Percentiles rank a stretch among this genome's conserved stretches.
These are phyloP conservation scores for Thecophora atra DNA, from an alignment of 2,888 invertebrate genomes.

Conservation along the genomic window DNA sequence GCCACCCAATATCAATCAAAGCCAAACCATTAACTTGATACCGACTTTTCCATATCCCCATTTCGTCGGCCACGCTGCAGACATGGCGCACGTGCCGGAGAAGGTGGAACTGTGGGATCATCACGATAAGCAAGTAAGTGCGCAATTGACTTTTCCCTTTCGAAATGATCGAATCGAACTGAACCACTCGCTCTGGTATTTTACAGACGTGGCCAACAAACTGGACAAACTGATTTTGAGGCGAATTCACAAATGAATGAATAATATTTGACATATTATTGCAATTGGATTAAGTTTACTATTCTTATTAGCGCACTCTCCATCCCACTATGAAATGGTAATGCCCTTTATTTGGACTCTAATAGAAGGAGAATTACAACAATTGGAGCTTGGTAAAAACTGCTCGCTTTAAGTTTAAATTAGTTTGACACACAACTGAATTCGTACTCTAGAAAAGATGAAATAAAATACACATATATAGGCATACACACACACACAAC, in stretches of 20 bases:
- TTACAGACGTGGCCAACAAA: conserved; percentile 64
- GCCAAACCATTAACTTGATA: conserved; percentile 61
- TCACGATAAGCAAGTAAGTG: conserved; percentile 66
- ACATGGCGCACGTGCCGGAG: conserved; percentile 59
- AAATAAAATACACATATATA: no score
- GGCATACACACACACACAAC: no score
- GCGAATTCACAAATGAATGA: conserved; percentile 49
- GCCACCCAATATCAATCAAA: conserved; percentile 57
- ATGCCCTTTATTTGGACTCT: no score
- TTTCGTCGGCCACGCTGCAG: conserved; percentile 57
- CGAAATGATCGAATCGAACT: neutral
- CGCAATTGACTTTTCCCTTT: neutral
- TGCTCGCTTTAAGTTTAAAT: conserved; percentile 28
- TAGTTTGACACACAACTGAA: conserved; percentile 8
- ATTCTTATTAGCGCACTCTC: neutral
- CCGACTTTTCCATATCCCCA: conserved; percentile 62
- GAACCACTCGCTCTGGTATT: conserved; percentile 16
- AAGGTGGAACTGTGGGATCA: conserved; percentile 66
- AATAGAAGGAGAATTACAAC: no score
- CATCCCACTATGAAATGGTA: neutral
- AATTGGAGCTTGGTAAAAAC: neutral
- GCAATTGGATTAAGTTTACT: conserved; percentile 46
- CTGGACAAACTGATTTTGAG: conserved; percentile 55
- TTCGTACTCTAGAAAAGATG: neutral
- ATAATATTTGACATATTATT: conserved; percentile 48